phyloP scores from a whole-genome alignment of 2,797 vertebrate species.

The Lithobates sylvaticus region DNA sequence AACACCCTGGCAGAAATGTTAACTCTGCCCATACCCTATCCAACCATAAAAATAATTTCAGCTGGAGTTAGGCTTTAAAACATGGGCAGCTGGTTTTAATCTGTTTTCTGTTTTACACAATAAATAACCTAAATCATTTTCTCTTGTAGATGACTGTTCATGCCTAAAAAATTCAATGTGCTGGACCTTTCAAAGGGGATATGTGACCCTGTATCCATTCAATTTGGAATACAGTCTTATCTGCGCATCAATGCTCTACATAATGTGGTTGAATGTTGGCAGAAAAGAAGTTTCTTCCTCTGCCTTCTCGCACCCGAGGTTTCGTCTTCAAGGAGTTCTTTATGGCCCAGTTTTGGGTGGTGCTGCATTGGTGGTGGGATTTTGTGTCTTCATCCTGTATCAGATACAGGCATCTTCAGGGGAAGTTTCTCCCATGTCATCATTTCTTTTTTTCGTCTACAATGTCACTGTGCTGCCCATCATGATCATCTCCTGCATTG shows the following conservation, averaged over 20 bases:
- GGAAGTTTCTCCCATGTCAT: constrained; percentile 67
- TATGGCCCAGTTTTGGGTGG: constrained; percentile 79
- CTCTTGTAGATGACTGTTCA: constrained; percentile 68
- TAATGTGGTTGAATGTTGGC: constrained; percentile 94
- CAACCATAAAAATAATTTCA: too few relatives aligned
- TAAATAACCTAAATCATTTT: background rate
- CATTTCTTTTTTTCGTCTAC: constrained; percentile 84
- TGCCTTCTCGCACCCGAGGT: constrained; percentile 51
- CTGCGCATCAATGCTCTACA: constrained; percentile 85
- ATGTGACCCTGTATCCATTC: constrained; percentile 89
- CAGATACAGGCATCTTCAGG: constrained; percentile 79
- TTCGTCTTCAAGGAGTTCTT: constrained; percentile 73
- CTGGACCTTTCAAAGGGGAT: constrained; percentile 82
- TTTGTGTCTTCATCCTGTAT: constrained; percentile 82
- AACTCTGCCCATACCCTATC: too few relatives aligned
- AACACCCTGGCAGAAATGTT: too few relatives aligned
- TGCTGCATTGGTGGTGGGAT: constrained; percentile 73
- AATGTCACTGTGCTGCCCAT: constrained; percentile 79
- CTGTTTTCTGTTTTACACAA: background rate
- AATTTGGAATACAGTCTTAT: constrained; percentile 88
- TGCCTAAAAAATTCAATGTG: constrained; percentile 76
- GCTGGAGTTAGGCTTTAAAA: too few relatives aligned
- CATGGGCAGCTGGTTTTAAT: too few relatives aligned
- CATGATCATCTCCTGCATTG: constrained; percentile 81
- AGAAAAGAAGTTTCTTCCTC: constrained; percentile 67